phyloP scores from a whole-genome alignment of 1,140 invertebrate genomes.

The Caenorhabditis briggsae region DNA sequence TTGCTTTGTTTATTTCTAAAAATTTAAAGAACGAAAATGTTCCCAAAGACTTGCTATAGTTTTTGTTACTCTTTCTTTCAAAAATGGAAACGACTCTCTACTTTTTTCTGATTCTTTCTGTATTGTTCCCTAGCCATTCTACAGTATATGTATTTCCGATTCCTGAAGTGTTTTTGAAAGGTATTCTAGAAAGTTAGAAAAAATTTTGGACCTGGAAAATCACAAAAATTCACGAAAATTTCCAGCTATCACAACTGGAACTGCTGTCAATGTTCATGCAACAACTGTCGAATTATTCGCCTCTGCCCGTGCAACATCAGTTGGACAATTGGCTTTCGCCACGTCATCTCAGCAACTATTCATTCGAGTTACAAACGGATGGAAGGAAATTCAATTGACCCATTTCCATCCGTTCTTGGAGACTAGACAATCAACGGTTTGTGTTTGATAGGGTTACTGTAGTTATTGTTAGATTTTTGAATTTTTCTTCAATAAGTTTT shows the following conservation, averaged over 20 bases:
- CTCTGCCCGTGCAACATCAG: constrained; percentile 54
- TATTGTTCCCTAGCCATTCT: background rate
- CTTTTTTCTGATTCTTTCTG: background rate
- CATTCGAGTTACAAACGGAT: constrained; percentile 70
- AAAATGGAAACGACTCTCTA: background rate
- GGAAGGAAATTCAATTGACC: constrained; percentile 68
- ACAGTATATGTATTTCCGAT: constrained; percentile 14
- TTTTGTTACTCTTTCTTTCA: background rate
- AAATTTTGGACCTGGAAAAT: too few relatives aligned
- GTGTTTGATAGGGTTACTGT: constrained; percentile 25
- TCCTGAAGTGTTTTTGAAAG: constrained; percentile 46
- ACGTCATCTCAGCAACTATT: constrained; percentile 74
- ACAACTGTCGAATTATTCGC: constrained; percentile 71
- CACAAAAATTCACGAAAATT: background rate
- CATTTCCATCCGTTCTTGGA: constrained; percentile 68
- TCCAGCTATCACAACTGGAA: constrained; percentile 11
- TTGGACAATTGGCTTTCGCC: constrained; percentile 70
- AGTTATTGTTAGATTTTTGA: background rate
- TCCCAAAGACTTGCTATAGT: background rate
- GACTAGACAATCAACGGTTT: constrained; percentile 65
- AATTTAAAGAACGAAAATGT: background rate
- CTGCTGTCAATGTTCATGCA: constrained; percentile 68
- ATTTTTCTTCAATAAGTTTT: background rate
- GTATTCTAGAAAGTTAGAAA: background rate
- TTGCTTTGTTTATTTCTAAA: constrained; percentile 33